Evolutionary conservation across 1,140 invertebrate species (phyloP), one percentile per base, ranked within the genome.

Genomic region (Sycobia sp.): DNA sequence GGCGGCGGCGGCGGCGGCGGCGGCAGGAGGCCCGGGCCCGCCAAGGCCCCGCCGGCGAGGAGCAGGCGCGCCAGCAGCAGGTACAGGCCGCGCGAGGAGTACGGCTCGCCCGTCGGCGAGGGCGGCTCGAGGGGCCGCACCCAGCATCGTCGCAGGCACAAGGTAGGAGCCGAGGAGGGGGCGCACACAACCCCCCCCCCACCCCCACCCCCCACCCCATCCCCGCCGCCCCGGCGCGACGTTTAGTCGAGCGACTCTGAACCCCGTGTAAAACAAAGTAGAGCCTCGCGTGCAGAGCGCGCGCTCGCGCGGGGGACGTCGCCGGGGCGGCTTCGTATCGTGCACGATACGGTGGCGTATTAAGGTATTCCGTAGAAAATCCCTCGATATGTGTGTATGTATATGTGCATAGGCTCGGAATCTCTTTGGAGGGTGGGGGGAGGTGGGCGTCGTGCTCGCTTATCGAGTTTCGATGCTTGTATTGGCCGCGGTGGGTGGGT

Each of bases 81-180:
- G 1, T 3, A 20, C 2, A 3, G 50, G 4, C 5, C n/a, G 1
- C 13, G 51, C 8, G 22, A 10, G 10, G n/a, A n/a, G 22, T 23
- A 25, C 2, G 32, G 38, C 43, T 11, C 11, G 20, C 25, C 9
- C 22, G 22, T 11, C 22, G 27, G 22, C 22, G 22, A 27, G n/a
- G 10, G 41, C 18, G 16, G 14, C 20, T 3, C 2, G 13, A n/a
- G 11, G 7, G 0, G 3, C 41, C 16, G 7, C 41, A 43, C 18
- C 41, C 44, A 59, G 2, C 59, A 36, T 4, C 49, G 57, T 0
- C 57, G 57, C 16, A 9, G 50, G 5, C 60, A 62, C 27, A 62
- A 62, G 60, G 60, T 62, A 55, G 1, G 38, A 46, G 43, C 4
- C 32, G 9, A 11, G 2, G 16, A 8, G 29, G 4, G 0, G 9